A percentile compares a stretch with the other conserved stretches of the same genome.
Evolutionary conservation across 1,140 invertebrate genomes (phyloP).

Genomic region (Drosophila fuyamai): DNA sequence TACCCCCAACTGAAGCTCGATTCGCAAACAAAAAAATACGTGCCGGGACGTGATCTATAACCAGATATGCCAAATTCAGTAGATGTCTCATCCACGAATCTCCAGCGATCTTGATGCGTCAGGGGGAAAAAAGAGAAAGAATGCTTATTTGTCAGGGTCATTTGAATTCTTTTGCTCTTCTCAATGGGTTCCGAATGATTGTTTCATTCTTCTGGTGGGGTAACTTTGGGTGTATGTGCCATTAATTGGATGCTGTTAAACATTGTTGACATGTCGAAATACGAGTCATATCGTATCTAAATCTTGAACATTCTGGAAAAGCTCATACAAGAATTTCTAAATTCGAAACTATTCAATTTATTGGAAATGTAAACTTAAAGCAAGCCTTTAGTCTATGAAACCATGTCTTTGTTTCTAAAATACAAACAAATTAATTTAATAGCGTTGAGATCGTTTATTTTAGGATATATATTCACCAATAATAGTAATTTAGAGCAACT

Average conservation of each 20-base stretch:
- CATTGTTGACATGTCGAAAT: neutral
- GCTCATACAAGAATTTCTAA: no score
- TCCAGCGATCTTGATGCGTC: conserved; percentile 58
- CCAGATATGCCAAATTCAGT: conserved; percentile 41
- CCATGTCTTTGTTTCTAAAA: no score
- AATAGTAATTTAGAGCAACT: no score
- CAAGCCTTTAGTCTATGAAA: no score
- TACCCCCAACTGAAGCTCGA: conserved; percentile 23
- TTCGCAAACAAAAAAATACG: conserved; percentile 29
- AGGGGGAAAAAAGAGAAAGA: conserved; percentile 9
- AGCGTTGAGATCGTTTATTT: no score
- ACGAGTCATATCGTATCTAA: neutral
- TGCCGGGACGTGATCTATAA: conserved; percentile 66
- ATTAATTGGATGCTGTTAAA: conserved; percentile 12
- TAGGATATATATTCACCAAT: no score
- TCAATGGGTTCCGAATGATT: conserved; percentile 28
- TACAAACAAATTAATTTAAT: no score
- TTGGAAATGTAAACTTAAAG: no score
- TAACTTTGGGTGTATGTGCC: conserved; percentile 1
- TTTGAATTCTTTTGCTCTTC: conserved; percentile 12
- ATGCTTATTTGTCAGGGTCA: conserved; percentile 37
- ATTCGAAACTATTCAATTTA: no score
- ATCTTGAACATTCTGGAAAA: no score
- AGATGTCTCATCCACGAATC: conserved; percentile 67
- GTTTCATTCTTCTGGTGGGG: neutral